These are phyloP conservation scores for Drosophila mayri DNA, from an alignment of 1,140 invertebrate genomes.

Conservation along the genomic window DNA sequence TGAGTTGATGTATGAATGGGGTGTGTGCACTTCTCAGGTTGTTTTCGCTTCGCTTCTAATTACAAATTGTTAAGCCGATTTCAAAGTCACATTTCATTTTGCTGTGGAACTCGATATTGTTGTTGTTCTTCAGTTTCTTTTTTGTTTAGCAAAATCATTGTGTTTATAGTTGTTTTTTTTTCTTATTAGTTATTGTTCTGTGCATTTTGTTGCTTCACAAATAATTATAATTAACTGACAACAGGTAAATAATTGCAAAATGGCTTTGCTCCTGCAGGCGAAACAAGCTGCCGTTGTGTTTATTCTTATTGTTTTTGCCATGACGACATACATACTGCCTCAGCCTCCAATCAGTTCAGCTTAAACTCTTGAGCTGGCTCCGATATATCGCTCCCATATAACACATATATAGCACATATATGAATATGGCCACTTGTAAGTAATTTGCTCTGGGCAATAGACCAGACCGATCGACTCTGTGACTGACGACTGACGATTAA, in stretches of 20 bases:
- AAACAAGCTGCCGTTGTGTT: conserved; percentile 59
- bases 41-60: conserved; percentile 40
- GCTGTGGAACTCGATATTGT: conserved; percentile 9
- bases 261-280: conserved; percentile 70
- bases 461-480: conserved; percentile 47
- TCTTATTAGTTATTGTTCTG: conserved; percentile 13
- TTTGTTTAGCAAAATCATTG: conserved; percentile 43
- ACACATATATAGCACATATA: conserved; percentile 8
- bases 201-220: conserved; percentile 47
- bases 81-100: conserved; percentile 46
- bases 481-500: conserved; percentile 51
- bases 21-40: conserved; percentile 36
- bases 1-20: conserved; percentile 17
- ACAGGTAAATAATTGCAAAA: conserved; percentile 68
- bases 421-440: conserved; percentile 34
- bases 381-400: conserved; percentile 26
- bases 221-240: conserved; percentile 69
- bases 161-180: conserved; percentile 16
- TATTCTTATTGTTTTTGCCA: conserved; percentile 34
- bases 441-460: conserved; percentile 55
- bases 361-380: conserved; percentile 16
- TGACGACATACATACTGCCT: conserved; percentile 62
- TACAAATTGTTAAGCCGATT: conserved; percentile 51
- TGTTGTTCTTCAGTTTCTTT: conserved; percentile 11
- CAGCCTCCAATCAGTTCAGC: conserved; percentile 15